Evolutionary conservation across 2,888 invertebrate genomes (phyloP).

Genomic region (Crocallis elinguaria): DNA sequence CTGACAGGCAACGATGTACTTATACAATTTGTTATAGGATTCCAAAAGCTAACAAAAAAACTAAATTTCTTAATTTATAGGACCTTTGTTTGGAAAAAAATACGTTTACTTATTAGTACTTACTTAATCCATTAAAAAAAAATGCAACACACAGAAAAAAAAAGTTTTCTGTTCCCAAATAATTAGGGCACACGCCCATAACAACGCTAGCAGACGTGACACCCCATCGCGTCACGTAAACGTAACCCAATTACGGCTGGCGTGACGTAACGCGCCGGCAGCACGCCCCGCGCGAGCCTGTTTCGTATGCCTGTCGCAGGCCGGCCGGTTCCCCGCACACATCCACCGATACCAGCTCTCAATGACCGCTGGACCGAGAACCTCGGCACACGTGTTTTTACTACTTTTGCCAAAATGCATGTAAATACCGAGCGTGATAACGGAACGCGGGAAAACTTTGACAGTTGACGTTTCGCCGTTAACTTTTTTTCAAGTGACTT

Average conservation of each 20-base stretch:
- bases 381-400: conserved; percentile 84
- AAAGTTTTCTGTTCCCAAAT: conserved; percentile 48
- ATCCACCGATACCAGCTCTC: conserved; percentile 82
- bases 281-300: conserved; percentile 54
- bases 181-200: conserved; percentile 77
- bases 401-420: conserved; percentile 69
- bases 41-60: too few relatives aligned
- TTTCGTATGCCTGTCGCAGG: conserved; percentile 79
- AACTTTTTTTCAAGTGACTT: conserved; percentile 48
- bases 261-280: conserved; percentile 68
- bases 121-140: not conserved
- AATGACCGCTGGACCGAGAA: conserved; percentile 88
- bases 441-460: conserved; percentile 65
- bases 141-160: conserved; percentile 29
- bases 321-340: conserved; percentile 78
- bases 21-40: too few relatives aligned
- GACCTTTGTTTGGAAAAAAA: too few relatives aligned
- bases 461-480: conserved; percentile 42
- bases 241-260: conserved; percentile 80
- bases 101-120: too few relatives aligned
- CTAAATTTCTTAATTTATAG: too few relatives aligned
- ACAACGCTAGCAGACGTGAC: conserved; percentile 66
- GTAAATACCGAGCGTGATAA: conserved; percentile 57
- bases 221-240: conserved; percentile 73
- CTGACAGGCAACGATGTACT: not conserved